A percentile compares a stretch with the other conserved stretches of the same genome.
These are phyloP conservation scores for Malacosoma neustria DNA, from an alignment of 2,888 invertebrate genomes.

Conservation along the genomic window DNA sequence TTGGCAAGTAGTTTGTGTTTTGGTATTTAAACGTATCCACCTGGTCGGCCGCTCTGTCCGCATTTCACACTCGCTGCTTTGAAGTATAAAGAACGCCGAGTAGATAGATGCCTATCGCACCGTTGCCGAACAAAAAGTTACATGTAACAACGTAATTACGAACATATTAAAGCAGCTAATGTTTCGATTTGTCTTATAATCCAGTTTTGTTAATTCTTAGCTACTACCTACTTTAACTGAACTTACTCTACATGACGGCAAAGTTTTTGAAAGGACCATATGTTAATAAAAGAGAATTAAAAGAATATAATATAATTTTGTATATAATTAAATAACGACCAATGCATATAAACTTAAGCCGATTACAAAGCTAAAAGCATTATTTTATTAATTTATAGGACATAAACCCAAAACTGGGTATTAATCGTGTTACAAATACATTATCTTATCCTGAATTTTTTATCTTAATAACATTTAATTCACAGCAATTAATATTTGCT, in stretches of 20 bases:
- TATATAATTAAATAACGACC: too few species aligned
- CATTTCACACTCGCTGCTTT: conserved; percentile 37
- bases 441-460: conserved; percentile 1
- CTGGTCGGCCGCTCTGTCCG: conserved; percentile 44
- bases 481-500: not conserved
- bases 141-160: conserved; percentile 33
- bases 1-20: conserved; percentile 39
- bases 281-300: too few species aligned
- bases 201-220: too few species aligned
- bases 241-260: too few species aligned
- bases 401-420: not conserved
- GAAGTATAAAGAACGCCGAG: conserved; percentile 33
- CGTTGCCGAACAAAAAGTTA: conserved; percentile 25
- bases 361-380: too few species aligned
- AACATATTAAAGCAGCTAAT: too few species aligned
- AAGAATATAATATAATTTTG: too few species aligned
- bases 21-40: conserved; percentile 47
- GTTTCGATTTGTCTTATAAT: too few species aligned
- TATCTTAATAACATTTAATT: conserved; percentile 10
- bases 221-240: too few species aligned
- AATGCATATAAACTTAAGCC: too few species aligned
- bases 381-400: too few species aligned
- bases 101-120: conserved; percentile 20
- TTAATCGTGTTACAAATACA: not conserved
- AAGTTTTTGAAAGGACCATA: too few species aligned